Evolutionary conservation across 2,113 vertebrate genomes (phyloP), one percentile per base, ranked within the genome.

Genomic region (Notothenia coriiceps): DNA sequence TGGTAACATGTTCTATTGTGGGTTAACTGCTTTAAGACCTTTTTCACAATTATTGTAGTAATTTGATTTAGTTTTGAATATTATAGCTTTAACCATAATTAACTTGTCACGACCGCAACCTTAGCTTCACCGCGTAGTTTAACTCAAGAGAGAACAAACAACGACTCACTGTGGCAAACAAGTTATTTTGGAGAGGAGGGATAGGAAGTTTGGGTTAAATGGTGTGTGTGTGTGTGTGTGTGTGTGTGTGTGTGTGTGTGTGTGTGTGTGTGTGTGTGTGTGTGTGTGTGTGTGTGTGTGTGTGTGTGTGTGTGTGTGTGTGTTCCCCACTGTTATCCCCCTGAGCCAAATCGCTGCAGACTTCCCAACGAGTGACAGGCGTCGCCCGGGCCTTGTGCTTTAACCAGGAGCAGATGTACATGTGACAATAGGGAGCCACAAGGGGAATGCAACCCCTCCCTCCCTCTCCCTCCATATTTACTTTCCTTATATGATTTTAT

Each of bases 321-420:
- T 63, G 75, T 66, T 80, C 81, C 79, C 95, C 95, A 95, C 97
- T 96, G 95, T 95, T 96, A 95, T 95, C 95, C 95, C 96, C 95
- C 96, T 96, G 97, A 97, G 97, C 95, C 95, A 96, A 97, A 96
- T 97, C 95, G 95, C 95, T 94, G 89, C 94, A 93, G 96, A 95
- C 96, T 96, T 93, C 94, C 95, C 93, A 94, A 95, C 95, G 95
- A 95, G 96, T 96, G 92, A 91, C 95, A 94, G 94, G 94, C 96
- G 96, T 96, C 96, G 95, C 95, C 94, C 90, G 85, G 94, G 95
- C 96, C 96, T 95, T 93, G 88, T 78, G 76, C 94, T 93, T 20
- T 98, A 98, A 98, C 96, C 94, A 96, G 95, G 94, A 92, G 96
- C 97, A 98, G 96, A 97, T 98, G 97, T 88, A 69, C 90, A 95